Evolutionary conservation across 2,888 invertebrate genomes (phyloP).

Genomic region (Heteromyza rotundicornis): DNA sequence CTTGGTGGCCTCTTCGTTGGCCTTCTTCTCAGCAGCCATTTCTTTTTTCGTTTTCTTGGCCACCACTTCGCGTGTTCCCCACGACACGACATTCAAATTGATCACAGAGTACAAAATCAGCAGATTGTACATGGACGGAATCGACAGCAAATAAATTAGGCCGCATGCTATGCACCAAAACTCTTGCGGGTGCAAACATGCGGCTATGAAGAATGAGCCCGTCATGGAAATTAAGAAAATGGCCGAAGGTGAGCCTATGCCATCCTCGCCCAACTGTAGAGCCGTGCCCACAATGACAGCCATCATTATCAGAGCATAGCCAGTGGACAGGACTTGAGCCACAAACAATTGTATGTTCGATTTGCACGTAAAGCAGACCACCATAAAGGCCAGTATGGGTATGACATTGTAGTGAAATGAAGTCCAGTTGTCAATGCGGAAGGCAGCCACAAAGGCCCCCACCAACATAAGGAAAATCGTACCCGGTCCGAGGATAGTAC

Average conservation of each 20-base stretch:
- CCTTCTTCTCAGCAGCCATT: conserved; percentile 85
- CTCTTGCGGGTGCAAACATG: conserved; percentile 96
- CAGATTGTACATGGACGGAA: conserved; percentile 96
- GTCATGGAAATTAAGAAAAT: conserved; percentile 96
- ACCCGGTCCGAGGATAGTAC: conserved; percentile 95
- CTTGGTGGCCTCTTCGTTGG: conserved; percentile 81
- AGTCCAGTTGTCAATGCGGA: conserved; percentile 95
- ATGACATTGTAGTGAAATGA: conserved; percentile 94
- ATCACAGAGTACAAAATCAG: conserved; percentile 95
- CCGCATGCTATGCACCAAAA: conserved; percentile 94
- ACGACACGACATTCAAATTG: conserved; percentile 93
- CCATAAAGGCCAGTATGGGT: conserved; percentile 90
- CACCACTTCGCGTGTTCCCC: conserved; percentile 95
- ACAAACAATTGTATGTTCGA: conserved; percentile 89
- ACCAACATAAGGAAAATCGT: conserved; percentile 99
- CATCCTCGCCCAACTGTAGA: conserved; percentile 95
- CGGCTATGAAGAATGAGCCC: conserved; percentile 94
- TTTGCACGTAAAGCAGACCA: conserved; percentile 92
- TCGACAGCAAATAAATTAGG: conserved; percentile 89
- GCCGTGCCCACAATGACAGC: conserved; percentile 98
- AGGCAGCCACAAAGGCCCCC: conserved; percentile 97
- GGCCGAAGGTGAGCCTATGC: conserved; percentile 94
- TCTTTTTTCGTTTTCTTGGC: conserved; percentile 94
- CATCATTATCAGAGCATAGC: conserved; percentile 98
- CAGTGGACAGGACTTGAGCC: conserved; percentile 94